Base-by-base conservation (phyloP, 2,888 invertebrate genomes). In the Parnassius orleans region DNA sequence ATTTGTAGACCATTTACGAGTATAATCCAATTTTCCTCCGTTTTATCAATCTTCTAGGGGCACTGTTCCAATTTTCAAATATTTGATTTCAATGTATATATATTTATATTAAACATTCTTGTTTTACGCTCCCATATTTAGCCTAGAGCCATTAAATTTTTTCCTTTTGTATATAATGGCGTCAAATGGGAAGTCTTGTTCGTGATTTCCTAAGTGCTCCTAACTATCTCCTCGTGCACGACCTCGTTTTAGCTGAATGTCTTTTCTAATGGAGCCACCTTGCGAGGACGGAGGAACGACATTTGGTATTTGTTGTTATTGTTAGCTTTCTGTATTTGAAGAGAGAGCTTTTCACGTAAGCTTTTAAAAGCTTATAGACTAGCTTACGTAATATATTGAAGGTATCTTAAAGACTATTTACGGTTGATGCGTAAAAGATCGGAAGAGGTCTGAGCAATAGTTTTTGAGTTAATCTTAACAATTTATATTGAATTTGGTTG, bases 171-270 rank as follows among this genome's bases (percentile, higher is more conserved):
- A 51, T 51, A 51, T 33, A 33, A 7, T 11, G 24, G 10, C 12
- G 1, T 19, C 24, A 51, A 19, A 50, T 50, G 50, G 50, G 41
- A 24, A 9, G 24, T 33, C 9, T 65, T 68, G 74, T 71, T 81
- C 80, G 79, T 83, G 83, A 83, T 84, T 78, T 83, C 76, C 79
- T 75, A 78, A 80, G 83, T 80, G 82, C 74, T 73, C 70, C 79
- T 84, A 84, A 85, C 82, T 82, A 83, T 84, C 81, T 80, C 80
- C 82, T 83, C 80, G 81, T 83, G 79, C 80, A 77, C 83, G 86
- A 84, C 86, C 86, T 84, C 84, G 80, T 84, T 85, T 81, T 47
- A 54, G 70, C 70, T 82, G 81, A 84, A 83, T 79, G 73, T 79
- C 67, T 46, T 24, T 47, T 47, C 7, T 48, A 48, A 48, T 48